Percentiles rank a stretch among this genome's conserved stretches.
phyloP scores from a whole-genome alignment of 2,797 vertebrate genomes.

The Natrix natrix region DNA sequence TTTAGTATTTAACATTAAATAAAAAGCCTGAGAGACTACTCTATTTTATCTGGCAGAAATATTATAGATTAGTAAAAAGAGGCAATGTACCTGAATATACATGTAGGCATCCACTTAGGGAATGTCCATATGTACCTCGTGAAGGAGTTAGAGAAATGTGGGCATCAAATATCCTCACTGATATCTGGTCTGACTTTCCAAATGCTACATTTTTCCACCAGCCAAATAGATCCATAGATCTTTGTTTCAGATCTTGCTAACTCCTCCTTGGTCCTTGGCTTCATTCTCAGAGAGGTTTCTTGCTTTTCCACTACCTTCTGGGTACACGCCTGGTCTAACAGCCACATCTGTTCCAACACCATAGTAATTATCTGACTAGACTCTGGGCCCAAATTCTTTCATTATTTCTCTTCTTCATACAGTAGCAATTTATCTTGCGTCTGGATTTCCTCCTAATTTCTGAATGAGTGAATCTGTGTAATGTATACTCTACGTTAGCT shows the following conservation, averaged over 20 bases:
- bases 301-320: neutral
- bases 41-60: neutral
- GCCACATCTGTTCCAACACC: neutral
- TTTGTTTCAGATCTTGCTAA: neutral
- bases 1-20: neutral
- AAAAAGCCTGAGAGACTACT: neutral
- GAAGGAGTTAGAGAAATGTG: neutral
- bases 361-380: neutral
- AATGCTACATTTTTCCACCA: neutral
- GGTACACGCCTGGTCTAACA: neutral
- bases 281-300: neutral
- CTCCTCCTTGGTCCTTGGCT: neutral
- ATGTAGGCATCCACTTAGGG: neutral
- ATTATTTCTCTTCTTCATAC: neutral
- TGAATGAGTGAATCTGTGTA: neutral
- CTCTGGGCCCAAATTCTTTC: neutral
- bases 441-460: neutral
- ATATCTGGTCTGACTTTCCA: neutral
- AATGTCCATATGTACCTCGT: neutral
- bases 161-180: neutral
- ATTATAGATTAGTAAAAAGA: neutral
- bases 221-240: neutral
- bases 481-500: neutral
- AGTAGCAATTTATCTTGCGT: neutral
- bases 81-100: neutral